phyloP scores from a whole-genome alignment of 2,113 vertebrate species.

The Ameiurus melas region DNA sequence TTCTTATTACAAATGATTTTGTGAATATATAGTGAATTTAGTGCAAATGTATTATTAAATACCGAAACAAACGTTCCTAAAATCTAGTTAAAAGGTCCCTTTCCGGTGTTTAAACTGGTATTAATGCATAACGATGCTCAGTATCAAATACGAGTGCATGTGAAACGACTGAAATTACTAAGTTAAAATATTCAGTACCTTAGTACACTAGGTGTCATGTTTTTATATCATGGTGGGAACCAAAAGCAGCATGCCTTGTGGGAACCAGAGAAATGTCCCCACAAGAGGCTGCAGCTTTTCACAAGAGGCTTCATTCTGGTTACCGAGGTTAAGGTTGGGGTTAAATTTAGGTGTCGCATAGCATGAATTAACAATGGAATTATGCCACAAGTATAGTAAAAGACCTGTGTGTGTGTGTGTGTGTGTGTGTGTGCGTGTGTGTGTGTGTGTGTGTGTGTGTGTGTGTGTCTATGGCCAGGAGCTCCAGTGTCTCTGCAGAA shows the following conservation, averaged over 20 bases:
- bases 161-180: neutral
- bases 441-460: conserved; percentile 2
- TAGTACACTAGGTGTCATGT: neutral
- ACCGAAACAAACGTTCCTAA: neutral
- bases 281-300: neutral
- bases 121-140: neutral
- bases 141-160: neutral
- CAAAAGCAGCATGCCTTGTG: neutral
- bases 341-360: neutral
- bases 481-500: conserved; percentile 51
- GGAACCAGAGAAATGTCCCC: neutral
- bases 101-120: neutral
- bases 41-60: neutral
- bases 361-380: neutral
- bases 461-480: conserved; percentile 39
- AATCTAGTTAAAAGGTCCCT: neutral
- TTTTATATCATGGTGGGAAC: neutral
- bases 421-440: neutral
- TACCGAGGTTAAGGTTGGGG: neutral
- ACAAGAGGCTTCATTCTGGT: neutral
- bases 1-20: neutral
- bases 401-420: neutral
- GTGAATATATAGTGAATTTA: neutral
- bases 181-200: conserved; percentile 14
- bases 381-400: neutral